Percentiles rank a stretch among this genome's conserved stretches.
Conservation (phyloP, 2,797 vertebrate species). For the Varecia variegata region DNA sequence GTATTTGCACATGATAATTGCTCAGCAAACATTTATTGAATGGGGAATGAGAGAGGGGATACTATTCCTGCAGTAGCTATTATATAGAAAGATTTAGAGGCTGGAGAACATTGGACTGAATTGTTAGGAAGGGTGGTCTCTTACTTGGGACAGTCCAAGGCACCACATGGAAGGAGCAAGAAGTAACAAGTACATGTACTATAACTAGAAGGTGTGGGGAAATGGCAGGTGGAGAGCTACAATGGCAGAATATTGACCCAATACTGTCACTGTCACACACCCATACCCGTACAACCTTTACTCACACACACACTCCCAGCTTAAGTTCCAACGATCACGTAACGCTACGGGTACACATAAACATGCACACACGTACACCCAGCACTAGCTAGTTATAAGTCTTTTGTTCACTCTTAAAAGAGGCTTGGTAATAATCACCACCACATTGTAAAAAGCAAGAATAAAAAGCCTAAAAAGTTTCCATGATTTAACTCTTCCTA, state of each 20-base stretch:
- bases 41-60: background rate
- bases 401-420: background rate
- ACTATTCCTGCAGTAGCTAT: background rate
- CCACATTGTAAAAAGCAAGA: background rate
- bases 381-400: background rate
- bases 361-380: background rate
- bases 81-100: background rate
- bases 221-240: background rate
- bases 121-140: background rate
- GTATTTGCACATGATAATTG: background rate
- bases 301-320: background rate
- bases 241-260: background rate
- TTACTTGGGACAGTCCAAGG: background rate
- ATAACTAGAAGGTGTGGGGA: background rate
- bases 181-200: background rate
- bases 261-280: background rate
- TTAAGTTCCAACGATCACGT: background rate
- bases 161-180: background rate
- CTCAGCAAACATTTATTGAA: conserved; percentile 42
- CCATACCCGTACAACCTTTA: background rate
- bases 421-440: background rate
- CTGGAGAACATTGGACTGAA: background rate
- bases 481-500: background rate
- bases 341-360: background rate
- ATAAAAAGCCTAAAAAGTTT: background rate